Evolutionary conservation across 2,888 invertebrate species (phyloP), one percentile per base, ranked within the genome.

Genomic region (Epirrhoe alternata): DNA sequence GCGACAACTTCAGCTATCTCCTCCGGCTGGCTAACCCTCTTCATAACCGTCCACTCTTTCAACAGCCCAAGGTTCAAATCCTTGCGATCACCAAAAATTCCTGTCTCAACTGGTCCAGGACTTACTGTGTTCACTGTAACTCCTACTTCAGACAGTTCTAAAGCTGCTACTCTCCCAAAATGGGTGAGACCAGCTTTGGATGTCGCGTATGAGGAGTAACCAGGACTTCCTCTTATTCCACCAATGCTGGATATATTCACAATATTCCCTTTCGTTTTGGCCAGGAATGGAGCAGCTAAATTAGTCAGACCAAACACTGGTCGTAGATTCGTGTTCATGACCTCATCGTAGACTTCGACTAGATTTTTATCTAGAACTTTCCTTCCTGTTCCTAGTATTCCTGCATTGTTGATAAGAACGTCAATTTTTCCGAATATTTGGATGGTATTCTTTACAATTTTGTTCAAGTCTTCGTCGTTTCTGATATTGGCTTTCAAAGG

Each of bases 161-260:
- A 82, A 3, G 97, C 97, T 8, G 94, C 86, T 76, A 95, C 95
- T 71, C 94, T 88, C 0, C 97, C 96, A 70, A 97, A 94, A 77
- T 97, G 96, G 83, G 97, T 96, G 12, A 97, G 76, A 5, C 95
- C 96, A 42, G 96, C 92, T 86, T 97, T 97, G 16, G 96, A 95
- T 92, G 96, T 95, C 64, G 90, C 89, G 79, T 97, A 97, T 0
- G 73, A 2, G 14, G 74, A 30, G 5, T 47, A 54, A 0, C 42
- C 10, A 0, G 24, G 30, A 6, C 61, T 55, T 0, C 60, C 51
- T 6, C 24, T 51, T 5, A 54, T 35, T 1, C 75, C 79, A 5
- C 65, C 75, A 0, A 77, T 53, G 64, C 86, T 86, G 0, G 87
- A 86, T 47, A 85, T 74, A 35, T 87, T 87, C 0, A 88, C 66